Conservation (phyloP, 2,797 vertebrate species). For the Catamblyrhynchus diadema region DNA sequence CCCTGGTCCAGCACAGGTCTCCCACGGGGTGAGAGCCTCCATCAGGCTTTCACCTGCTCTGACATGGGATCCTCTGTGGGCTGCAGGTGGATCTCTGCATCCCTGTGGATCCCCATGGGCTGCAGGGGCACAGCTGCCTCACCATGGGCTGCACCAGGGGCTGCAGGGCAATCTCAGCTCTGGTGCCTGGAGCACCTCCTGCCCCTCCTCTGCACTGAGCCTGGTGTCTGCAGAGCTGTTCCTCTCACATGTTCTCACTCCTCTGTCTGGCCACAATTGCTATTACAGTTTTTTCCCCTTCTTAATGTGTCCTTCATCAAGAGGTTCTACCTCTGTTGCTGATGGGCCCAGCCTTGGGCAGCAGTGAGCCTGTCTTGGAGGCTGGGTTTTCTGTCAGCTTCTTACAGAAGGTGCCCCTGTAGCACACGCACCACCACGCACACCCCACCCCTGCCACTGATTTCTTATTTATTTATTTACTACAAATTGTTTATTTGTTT, state of each 20-base stretch:
- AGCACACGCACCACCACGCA: accelerated
- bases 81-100: background rate
- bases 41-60: background rate
- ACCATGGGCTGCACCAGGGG: background rate
- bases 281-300: background rate
- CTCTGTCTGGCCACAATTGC: background rate
- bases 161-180: background rate
- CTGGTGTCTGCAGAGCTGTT: background rate
- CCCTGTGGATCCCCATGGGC: background rate
- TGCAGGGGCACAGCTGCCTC: background rate
- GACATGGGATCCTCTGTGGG: accelerated
- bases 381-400: background rate
- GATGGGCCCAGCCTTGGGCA: background rate
- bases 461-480: background rate
- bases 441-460: too few species aligned
- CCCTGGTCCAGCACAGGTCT: accelerated
- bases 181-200: background rate
- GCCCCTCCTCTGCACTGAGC: background rate
- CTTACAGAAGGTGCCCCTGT: background rate
- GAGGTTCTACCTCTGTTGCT: accelerated
- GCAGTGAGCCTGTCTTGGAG: accelerated
- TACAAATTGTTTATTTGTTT: background rate
- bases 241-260: background rate
- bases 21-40: background rate
- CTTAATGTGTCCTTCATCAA: background rate